A percentile compares a stretch with the other conserved stretches of the same genome.
phyloP scores from a whole-genome alignment of 2,797 vertebrate genomes.

The Crenichthys baileyi region DNA sequence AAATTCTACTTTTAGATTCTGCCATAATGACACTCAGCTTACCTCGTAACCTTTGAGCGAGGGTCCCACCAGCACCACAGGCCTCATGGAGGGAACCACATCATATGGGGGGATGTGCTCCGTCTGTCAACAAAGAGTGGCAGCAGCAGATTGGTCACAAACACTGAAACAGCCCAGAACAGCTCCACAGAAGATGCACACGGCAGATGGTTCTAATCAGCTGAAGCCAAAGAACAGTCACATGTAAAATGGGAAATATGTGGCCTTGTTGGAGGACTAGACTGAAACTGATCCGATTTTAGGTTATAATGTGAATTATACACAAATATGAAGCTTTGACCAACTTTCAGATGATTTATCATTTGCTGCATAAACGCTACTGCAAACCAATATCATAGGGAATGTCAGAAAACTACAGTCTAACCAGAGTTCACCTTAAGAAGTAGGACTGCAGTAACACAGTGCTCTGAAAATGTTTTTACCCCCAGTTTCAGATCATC shows the following conservation, averaged over 20 bases:
- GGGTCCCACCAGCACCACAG: slow-evolving; percentile 94
- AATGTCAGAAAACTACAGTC: slow-evolving; percentile 12
- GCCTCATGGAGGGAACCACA: slow-evolving; percentile 97
- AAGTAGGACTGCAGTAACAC: slow-evolving; percentile 7
- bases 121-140: slow-evolving; percentile 81
- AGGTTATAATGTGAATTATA: neutral
- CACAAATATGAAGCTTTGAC: slow-evolving; percentile 20
- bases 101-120: slow-evolving; percentile 95
- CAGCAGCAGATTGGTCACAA: slow-evolving; percentile 18
- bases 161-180: slow-evolving; percentile 10
- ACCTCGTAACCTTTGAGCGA: slow-evolving; percentile 98
- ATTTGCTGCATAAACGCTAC: slow-evolving; percentile 46
- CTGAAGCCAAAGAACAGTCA: slow-evolving; percentile 7
- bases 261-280: neutral
- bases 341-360: slow-evolving; percentile 4
- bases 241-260: slow-evolving; percentile 15
- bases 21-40: neutral
- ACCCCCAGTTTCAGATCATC: neutral
- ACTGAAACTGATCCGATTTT: neutral
- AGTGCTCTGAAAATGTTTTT: neutral
- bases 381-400: neutral
- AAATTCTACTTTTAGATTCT: neutral
- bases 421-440: slow-evolving; percentile 15
- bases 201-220: slow-evolving; percentile 17
- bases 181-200: slow-evolving; percentile 14